These are phyloP conservation scores for Lampropteryx suffumata DNA, from an alignment of 2,888 invertebrate genomes.

Conservation along the genomic window DNA sequence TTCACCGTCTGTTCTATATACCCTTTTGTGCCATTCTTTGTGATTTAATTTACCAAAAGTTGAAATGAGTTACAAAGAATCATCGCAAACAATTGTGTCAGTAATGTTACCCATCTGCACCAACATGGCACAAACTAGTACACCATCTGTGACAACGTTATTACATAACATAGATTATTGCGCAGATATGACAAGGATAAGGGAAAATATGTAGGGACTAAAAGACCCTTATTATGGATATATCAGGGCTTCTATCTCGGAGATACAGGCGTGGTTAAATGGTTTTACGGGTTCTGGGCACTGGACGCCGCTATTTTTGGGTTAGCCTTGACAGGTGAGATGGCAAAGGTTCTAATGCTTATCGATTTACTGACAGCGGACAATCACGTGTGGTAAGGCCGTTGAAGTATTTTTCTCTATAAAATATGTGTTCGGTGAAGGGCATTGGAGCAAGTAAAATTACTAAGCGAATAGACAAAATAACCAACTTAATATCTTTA, in stretches of 20 bases:
- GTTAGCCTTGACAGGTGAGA: slow-evolving; percentile 9
- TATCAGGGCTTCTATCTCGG: slow-evolving; percentile 23
- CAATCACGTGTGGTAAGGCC: too few species aligned
- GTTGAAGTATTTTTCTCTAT: too few species aligned
- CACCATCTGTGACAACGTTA: slow-evolving; percentile 15
- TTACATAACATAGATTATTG: slow-evolving; percentile 37
- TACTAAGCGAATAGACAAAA: too few species aligned
- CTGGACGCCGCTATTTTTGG: neutral
- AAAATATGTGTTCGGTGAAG: too few species aligned
- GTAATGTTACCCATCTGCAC: neutral
- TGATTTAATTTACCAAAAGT: too few species aligned
- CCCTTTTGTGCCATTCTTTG: too few species aligned
- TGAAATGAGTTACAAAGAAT: too few species aligned
- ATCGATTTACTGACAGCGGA: too few species aligned
- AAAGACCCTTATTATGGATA: slow-evolving; percentile 35
- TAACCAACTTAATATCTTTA: too few species aligned
- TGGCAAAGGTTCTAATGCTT: neutral
- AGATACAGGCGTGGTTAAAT: slow-evolving; percentile 19
- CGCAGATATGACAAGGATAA: slow-evolving; percentile 36
- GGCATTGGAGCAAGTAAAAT: too few species aligned
- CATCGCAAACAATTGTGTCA: too few species aligned
- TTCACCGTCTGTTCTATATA: too few species aligned
- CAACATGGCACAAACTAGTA: neutral
- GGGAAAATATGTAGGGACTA: slow-evolving; percentile 34
- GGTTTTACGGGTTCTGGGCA: slow-evolving; percentile 8